Conservation (phyloP, 2,113 vertebrate genomes). For the Blennius ocellaris region DNA sequence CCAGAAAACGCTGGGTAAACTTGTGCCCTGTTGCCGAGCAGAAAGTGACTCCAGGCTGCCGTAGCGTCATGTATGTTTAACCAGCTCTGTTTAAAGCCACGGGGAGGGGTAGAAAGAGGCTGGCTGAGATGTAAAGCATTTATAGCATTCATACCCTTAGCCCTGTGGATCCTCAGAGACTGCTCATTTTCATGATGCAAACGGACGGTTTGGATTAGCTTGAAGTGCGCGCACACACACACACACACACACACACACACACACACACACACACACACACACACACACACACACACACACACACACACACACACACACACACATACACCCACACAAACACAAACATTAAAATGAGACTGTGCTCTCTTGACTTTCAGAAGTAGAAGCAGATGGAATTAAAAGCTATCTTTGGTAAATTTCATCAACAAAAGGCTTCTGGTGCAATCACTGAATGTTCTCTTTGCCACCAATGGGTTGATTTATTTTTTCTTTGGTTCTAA, state of each 20-base stretch:
- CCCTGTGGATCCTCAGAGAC: constrained; percentile 35
- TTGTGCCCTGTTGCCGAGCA: constrained; percentile 58
- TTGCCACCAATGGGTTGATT: not conserved
- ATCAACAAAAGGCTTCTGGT: constrained; percentile 14
- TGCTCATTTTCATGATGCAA: constrained; percentile 13
- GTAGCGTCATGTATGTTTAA: constrained; percentile 58
- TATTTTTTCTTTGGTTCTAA: constrained; percentile 13
- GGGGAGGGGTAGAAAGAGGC: constrained; percentile 2
- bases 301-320: not conserved
- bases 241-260: no score
- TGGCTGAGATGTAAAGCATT: constrained; percentile 41
- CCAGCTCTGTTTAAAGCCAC: constrained; percentile 45
- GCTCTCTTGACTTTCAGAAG: constrained; percentile 10
- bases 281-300: no score
- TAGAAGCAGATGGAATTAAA: constrained; percentile 25
- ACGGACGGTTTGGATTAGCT: constrained; percentile 21
- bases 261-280: not conserved
- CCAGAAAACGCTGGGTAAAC: constrained; percentile 56
- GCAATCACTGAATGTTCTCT: constrained; percentile 11
- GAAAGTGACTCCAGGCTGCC: constrained; percentile 57
- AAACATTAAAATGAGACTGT: not conserved
- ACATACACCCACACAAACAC: no score
- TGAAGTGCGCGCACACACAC: not conserved
- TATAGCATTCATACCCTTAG: constrained; percentile 17
- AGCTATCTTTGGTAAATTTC: constrained; percentile 7